Evolutionary conservation across 2,113 vertebrate genomes (phyloP).

Genomic region (Bolborhynchus lineola): DNA sequence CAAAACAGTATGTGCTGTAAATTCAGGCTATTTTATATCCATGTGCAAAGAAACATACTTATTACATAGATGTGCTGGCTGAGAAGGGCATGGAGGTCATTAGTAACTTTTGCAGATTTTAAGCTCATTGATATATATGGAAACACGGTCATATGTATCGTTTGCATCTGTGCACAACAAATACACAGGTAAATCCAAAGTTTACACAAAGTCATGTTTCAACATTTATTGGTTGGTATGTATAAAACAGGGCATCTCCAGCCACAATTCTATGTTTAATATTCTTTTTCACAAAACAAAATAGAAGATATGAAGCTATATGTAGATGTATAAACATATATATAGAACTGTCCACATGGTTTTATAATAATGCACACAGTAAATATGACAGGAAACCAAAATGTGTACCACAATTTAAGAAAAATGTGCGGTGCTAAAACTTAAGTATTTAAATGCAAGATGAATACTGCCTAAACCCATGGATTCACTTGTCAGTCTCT

Average conservation of each 20-base stretch:
- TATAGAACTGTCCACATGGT: neutral
- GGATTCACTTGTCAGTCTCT: neutral
- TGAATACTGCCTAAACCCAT: neutral
- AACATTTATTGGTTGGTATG: neutral
- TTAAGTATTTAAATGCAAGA: neutral
- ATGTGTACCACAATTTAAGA: neutral
- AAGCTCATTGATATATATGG: neutral
- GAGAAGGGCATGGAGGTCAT: neutral
- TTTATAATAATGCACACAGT: neutral
- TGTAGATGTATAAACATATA: neutral
- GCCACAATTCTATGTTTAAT: neutral
- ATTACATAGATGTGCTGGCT: neutral
- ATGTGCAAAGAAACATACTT: neutral
- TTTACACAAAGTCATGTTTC: neutral
- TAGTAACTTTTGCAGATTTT: neutral
- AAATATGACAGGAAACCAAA: neutral
- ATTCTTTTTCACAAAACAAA: neutral
- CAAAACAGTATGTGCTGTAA: neutral
- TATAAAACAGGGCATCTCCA: neutral
- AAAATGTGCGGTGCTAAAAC: neutral
- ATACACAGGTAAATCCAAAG: neutral
- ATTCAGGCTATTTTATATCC: neutral
- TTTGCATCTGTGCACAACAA: neutral
- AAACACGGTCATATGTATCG: neutral
- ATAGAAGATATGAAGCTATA: neutral